Base-by-base conservation (phyloP, 2,113 vertebrate genomes). In the Menidia beryllina region DNA sequence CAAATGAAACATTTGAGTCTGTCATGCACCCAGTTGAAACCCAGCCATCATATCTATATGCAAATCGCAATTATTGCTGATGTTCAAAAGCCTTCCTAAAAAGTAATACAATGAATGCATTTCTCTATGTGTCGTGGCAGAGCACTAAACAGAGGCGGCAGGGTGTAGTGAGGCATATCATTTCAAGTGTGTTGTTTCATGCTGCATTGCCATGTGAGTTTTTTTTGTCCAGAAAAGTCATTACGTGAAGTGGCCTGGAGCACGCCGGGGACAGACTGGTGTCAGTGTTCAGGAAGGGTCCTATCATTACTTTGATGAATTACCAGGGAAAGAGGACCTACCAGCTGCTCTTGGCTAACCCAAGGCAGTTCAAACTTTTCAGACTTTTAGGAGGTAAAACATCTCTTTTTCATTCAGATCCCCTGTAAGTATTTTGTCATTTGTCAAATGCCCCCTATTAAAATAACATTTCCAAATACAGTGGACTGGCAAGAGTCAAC, bases 1-100 rank as follows among this genome's bases (percentile, higher is more conserved):
- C 68, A 48, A 80, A 77, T 62, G 13, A 61, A 75, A 62, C 49
- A 52, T 27, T 47, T 21, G 8, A 79, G 47, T 61, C 52, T 45
- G 41, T 45, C 41, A 45, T 45, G 41, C 10, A 19, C 15, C 41
- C 41, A 45, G 41, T 45, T 45, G 41, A 45, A 45, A 45, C 41
- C 41, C 41, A 45, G 3, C 41, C 41, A 45, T n/a, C 10, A 45
- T 45, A 45, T 45, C 41, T 7, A 45, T 45, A 45, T 45, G 41
- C 41, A 45, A 45, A 45, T 45, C 41, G 4, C 17, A 19, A 45
- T 45, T 45, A 17, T 45, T 45, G 41, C 41, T 45, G 41, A 45
- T 45, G 17, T 45, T 45, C 41, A 19, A 2, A 34, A 34, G 15
- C 41, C 41, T 43, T 1, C 39, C 15, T 14, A 43, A 43, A 17